Evolutionary conservation across 2,797 vertebrate genomes (phyloP).

Genomic region (Chrosomus eos): DNA sequence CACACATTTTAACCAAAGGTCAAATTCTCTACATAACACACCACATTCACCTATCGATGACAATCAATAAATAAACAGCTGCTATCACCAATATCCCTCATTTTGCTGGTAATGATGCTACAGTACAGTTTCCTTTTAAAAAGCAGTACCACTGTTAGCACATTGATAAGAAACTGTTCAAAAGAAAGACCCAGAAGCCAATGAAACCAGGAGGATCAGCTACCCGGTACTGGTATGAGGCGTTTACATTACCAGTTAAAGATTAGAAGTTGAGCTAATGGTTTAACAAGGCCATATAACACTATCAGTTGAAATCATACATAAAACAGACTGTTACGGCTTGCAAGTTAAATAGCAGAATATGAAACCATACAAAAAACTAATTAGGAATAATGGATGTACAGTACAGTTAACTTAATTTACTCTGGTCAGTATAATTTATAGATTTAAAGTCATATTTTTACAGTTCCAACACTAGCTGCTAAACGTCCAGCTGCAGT

Average conservation of each 20-base stretch:
- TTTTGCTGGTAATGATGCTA: slow-evolving; percentile 24
- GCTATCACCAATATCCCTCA: not conserved
- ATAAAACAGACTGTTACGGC: not conserved
- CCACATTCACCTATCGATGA: not conserved
- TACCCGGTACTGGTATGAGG: not conserved
- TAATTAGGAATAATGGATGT: not conserved
- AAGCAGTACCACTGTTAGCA: not conserved
- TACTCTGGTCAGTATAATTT: slow-evolving; percentile 18
- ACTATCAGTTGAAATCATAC: slow-evolving; percentile 19
- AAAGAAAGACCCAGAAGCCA: not conserved
- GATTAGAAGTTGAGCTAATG: slow-evolving; percentile 11
- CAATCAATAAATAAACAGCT: not conserved
- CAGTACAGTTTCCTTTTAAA: slow-evolving; percentile 14
- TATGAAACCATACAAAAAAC: slow-evolving; percentile 33
- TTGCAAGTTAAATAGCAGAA: slow-evolving; percentile 28
- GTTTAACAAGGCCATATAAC: slow-evolving; percentile 40
- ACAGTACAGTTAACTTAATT: slow-evolving; percentile 19
- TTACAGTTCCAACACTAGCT: slow-evolving; percentile 10
- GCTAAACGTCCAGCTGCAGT: slow-evolving; percentile 17
- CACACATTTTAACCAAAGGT: not conserved
- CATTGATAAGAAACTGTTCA: not conserved
- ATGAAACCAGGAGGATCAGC: not conserved
- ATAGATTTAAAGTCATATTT: slow-evolving; percentile 1
- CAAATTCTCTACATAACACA: not conserved
- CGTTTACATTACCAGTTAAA: not conserved